phyloP scores from a whole-genome alignment of 2,888 invertebrate species.

The Colletes collaris region DNA sequence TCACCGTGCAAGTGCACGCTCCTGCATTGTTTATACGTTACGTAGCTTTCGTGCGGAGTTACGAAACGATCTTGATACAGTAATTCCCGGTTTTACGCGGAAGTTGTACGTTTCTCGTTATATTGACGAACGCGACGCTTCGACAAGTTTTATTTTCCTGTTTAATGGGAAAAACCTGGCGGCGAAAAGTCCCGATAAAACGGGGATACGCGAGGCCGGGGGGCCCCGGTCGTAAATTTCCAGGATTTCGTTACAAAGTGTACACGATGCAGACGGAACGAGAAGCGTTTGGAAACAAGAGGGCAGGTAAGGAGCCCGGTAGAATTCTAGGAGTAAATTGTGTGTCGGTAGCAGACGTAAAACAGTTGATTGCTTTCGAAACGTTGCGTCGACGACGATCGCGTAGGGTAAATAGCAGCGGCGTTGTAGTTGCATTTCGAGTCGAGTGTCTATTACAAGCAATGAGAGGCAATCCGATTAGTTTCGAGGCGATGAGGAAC shows the following conservation, averaged over 20 bases:
- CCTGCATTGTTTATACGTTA: too few relatives aligned
- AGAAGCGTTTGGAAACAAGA: constrained; percentile 6
- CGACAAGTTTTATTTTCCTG: too few relatives aligned
- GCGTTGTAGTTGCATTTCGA: constrained; percentile 17
- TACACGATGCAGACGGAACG: constrained; percentile 47
- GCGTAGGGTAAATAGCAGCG: constrained; percentile 10
- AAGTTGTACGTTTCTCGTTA: too few relatives aligned
- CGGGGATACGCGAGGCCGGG: not conserved
- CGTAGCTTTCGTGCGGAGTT: too few relatives aligned
- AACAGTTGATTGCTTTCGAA: constrained; percentile 73
- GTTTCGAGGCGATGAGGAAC: constrained; percentile 40
- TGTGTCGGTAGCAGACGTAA: constrained; percentile 68
- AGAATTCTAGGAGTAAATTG: constrained; percentile 60
- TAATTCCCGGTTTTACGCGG: too few relatives aligned
- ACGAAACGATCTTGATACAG: too few relatives aligned
- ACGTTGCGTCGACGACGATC: constrained; percentile 33
- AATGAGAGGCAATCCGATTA: constrained; percentile 47
- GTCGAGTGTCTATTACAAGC: constrained; percentile 25
- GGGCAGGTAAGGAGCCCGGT: constrained; percentile 14
- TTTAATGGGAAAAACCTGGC: not conserved
- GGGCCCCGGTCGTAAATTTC: constrained; percentile 26
- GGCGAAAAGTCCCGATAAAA: not conserved
- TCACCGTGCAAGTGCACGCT: too few relatives aligned
- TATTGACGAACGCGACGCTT: too few relatives aligned
- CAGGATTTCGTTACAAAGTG: constrained; percentile 18